Evolutionary conservation across 64 coral and sea anemone genomes (phyloP).

Genomic region (Trachythela sp.): DNA sequence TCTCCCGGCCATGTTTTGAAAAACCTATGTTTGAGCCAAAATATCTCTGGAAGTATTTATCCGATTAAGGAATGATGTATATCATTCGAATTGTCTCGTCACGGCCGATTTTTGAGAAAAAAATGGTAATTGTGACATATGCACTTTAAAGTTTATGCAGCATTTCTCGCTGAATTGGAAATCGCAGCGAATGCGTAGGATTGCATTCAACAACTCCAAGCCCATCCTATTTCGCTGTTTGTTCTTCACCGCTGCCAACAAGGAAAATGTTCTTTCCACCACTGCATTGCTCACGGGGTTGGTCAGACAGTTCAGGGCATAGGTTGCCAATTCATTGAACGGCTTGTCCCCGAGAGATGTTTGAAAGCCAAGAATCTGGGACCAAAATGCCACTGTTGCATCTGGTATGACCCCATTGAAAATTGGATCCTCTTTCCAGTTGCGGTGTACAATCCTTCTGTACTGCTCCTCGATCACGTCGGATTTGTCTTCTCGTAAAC

Average conservation of each 20-base stretch:
- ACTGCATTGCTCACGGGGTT: conserved; percentile 7
- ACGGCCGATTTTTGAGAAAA: too few relatives aligned
- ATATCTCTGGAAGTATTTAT: too few relatives aligned
- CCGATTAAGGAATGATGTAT: too few relatives aligned
- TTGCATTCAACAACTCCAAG: not conserved
- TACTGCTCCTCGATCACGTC: not conserved
- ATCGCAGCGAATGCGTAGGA: not conserved
- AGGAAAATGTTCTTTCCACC: not conserved
- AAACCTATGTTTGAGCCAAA: too few relatives aligned
- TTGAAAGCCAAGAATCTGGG: not conserved
- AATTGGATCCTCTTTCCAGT: not conserved
- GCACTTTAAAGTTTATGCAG: not conserved
- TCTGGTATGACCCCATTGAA: not conserved
- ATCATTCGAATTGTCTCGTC: too few relatives aligned
- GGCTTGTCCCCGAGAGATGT: not conserved
- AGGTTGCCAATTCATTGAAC: not conserved
- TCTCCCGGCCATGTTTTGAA: too few relatives aligned
- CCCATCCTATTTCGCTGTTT: conserved; percentile 9
- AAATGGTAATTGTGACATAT: too few relatives aligned
- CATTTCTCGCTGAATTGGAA: not conserved
- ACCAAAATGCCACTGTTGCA: not conserved
- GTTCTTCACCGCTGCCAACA: not conserved
- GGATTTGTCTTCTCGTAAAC: not conserved
- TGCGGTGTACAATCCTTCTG: not conserved
- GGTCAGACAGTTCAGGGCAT: too few relatives aligned